These are phyloP conservation scores for Porites divaricata DNA, from an alignment of 92 coral and sea anemone genomes.

Conservation along the genomic window DNA sequence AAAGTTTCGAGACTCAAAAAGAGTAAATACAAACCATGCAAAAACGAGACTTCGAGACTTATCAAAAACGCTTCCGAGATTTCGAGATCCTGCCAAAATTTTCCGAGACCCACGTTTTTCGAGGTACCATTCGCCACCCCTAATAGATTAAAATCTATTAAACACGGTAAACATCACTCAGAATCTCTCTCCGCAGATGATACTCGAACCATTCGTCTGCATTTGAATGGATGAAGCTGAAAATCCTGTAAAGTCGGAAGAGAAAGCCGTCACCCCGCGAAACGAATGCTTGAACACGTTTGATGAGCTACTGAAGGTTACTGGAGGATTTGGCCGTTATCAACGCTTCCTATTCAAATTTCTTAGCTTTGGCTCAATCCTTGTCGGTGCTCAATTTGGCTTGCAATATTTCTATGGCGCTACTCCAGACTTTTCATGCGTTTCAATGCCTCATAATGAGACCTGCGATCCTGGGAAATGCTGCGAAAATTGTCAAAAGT, in stretches of 20 bases:
- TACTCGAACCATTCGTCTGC: no score
- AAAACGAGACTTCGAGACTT: no score
- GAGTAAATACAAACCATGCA: no score
- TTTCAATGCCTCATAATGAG: not conserved
- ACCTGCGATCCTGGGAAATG: constrained; percentile 41
- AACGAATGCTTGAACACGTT: constrained; percentile 45
- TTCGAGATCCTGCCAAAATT: no score
- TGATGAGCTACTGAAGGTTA: constrained; percentile 69
- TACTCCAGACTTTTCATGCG: constrained; percentile 66
- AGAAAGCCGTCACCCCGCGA: not conserved
- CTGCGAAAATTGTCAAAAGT: constrained; percentile 50
- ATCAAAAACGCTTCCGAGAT: no score
- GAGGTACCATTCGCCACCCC: no score
- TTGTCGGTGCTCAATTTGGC: constrained; percentile 76
- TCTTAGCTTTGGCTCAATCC: constrained; percentile 72
- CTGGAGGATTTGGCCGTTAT: constrained; percentile 85
- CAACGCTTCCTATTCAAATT: constrained; percentile 61
- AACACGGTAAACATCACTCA: no score
- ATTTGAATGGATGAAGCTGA: constrained; percentile 19
- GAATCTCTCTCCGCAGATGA: no score
- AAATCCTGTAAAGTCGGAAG: not conserved
- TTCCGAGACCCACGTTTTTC: no score
- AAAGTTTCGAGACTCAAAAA: no score
- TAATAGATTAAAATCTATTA: no score
- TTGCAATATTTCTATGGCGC: constrained; percentile 85